Base-by-base conservation (phyloP, 2,113 vertebrate species). In the Collichthys lucidus region DNA sequence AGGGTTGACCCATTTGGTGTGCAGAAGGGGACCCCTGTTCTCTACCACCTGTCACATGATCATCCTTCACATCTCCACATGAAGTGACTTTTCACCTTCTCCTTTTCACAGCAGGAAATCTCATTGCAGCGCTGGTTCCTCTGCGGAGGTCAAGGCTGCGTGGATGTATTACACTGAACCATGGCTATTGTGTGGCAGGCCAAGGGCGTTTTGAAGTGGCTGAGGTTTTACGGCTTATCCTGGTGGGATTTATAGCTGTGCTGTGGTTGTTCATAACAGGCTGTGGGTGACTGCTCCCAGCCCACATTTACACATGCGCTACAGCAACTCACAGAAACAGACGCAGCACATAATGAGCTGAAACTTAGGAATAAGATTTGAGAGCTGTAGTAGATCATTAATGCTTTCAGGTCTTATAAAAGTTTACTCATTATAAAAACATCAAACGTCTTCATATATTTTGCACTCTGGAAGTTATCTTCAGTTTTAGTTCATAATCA, bases 1-100 rank as follows among this genome's bases (percentile, higher is more conserved):
- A 63, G 64, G 35, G 60, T 75, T 90, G 90, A 92, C 84, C 91
- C 84, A 88, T 71, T 91, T 88, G 81, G 72, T 40, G 5, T 57
- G 65, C 47, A 53, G 35, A 56, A 6, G 53, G 35, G 53, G 24
- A 74, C 80, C 70, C 9, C 29, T 61, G 42, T 70, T 76, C 52
- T 10, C 50, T 9, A n/a, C 26, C 47, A n/a, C 16, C 56, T 4
- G 44, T 46, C 44, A 46, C 11, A 46, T 14, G 44, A 46, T 15
- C 44, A 14, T 14, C 14, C 26, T 6, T 75, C 50, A 40, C 61
- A 76, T 80, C 66, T 49, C 14, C 7, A 64, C 86, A 82, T 85
- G 86, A 89, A 84, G 82, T 87, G 71, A 59, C 62, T 87, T 83
- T 73, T 81, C 72, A 66, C 67, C 78, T 44, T 77, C 83, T 63